Evolutionary conservation across 2,797 vertebrate species (phyloP).

Genomic region (Xiphorhynchus erythropygius): DNA sequence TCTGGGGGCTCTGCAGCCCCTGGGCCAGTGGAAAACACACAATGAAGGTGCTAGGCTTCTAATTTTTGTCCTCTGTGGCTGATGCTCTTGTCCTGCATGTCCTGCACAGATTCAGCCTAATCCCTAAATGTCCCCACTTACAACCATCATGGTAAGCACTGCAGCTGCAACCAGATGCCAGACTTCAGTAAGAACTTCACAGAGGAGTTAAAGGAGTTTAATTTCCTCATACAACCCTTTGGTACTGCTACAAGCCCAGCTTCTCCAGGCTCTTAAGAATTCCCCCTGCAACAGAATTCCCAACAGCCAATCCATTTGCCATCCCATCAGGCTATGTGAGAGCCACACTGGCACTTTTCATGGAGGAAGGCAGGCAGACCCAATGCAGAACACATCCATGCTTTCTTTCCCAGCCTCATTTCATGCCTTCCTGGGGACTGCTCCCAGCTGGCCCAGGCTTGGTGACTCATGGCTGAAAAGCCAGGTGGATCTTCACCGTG

Average conservation of each 20-base stretch:
- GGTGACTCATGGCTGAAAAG: neutral
- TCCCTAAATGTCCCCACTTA: neutral
- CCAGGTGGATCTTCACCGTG: neutral
- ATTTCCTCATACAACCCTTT: neutral
- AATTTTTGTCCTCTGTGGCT: neutral
- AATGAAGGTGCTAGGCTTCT: neutral
- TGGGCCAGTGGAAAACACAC: neutral
- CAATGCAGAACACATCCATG: fast-evolving
- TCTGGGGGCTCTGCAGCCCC: neutral
- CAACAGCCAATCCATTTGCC: neutral
- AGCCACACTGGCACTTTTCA: neutral
- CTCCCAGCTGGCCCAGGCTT: neutral
- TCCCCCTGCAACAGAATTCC: neutral
- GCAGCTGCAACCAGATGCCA: neutral
- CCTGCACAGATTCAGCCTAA: neutral
- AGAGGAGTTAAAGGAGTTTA: neutral
- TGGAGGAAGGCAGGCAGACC: neutral
- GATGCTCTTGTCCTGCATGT: neutral
- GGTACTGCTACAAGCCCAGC: neutral
- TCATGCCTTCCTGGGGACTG: neutral
- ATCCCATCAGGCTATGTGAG: fast-evolving
- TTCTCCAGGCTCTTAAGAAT: neutral
- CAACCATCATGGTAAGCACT: neutral
- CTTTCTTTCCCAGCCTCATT: neutral
- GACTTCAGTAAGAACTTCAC: neutral